Base-by-base conservation (phyloP, 2,888 invertebrate species). In the Ypsolopha scabrella region DNA sequence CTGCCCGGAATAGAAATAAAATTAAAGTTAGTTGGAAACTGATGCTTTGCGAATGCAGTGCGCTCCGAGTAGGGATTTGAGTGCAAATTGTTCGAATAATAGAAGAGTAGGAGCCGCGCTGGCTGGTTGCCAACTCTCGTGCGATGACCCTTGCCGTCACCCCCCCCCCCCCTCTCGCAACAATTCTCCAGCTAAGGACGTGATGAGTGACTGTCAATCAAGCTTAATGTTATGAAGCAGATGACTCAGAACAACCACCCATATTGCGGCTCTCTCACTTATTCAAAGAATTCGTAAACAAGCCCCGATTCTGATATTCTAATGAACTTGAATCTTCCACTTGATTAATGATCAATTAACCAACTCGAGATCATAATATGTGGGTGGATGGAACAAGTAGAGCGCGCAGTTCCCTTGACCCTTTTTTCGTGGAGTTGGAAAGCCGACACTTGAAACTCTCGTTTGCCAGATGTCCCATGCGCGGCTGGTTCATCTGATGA, bases 401-500 rank as follows among this genome's bases (percentile, higher is more conserved):
- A 14, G 24, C 24, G 24, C 24, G 24, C 2, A 3, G 37, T 47
- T 47, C 37, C 13, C 47, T 37, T 38, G 14, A 47, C 37, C 45
- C 34, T 67, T 66, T 63, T 55, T 58, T 51, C 50, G 53, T 43
- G 41, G 44, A 13, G 13, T 10, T 37, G 0, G 13, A 35, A 47
- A 47, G 36, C 47, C 60, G 61, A 68, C 69, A 80, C 78, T 80
- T 65, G 72, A 77, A 70, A 67, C 58, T 58, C 53, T 54, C 49
- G 49, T 44, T 56, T 55, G 66, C 77, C 83, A 82, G 76, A 82
- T 82, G 81, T 74, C 71, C 59, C 65, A 58, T 63, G 51, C 55
- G 52, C 55, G 41, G 35, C 39, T 45, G 52, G 41, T 51, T 50
- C 45, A 50, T 24, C 2, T 24, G 24, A 24, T 24, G 24, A 24